phyloP scores from a whole-genome alignment of 2,113 vertebrate genomes.

The Rattus norvegicus region DNA sequence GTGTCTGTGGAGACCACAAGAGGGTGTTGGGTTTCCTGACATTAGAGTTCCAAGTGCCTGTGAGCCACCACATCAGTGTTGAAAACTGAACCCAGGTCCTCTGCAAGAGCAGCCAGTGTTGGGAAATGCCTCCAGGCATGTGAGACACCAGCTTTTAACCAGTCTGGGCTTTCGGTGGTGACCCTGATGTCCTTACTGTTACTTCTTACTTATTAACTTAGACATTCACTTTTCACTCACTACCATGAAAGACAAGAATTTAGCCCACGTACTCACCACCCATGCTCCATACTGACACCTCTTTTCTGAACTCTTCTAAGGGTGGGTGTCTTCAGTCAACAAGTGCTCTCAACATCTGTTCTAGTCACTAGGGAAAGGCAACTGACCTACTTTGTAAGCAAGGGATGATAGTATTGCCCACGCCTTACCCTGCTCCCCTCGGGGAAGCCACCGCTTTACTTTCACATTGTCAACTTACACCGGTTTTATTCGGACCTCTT shows the following conservation, averaged over 20 bases:
- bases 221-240: background rate
- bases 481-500: background rate
- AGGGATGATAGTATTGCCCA: background rate
- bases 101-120: background rate
- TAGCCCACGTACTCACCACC: background rate
- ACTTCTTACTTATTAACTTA: background rate
- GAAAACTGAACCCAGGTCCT: background rate
- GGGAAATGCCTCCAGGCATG: background rate
- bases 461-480: background rate
- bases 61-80: background rate
- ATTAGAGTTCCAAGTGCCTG: background rate
- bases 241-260: background rate
- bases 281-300: background rate
- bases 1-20: background rate
- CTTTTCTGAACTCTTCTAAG: background rate
- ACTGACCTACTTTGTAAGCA: background rate
- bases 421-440: no score
- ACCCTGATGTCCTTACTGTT: background rate
- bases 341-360: background rate
- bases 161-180: background rate
- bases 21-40: background rate
- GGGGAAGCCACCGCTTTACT: background rate
- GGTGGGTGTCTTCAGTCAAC: background rate
- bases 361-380: background rate
- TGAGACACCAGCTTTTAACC: background rate